phyloP scores from a whole-genome alignment of 2,113 vertebrate genomes.

The Motacilla alba region DNA sequence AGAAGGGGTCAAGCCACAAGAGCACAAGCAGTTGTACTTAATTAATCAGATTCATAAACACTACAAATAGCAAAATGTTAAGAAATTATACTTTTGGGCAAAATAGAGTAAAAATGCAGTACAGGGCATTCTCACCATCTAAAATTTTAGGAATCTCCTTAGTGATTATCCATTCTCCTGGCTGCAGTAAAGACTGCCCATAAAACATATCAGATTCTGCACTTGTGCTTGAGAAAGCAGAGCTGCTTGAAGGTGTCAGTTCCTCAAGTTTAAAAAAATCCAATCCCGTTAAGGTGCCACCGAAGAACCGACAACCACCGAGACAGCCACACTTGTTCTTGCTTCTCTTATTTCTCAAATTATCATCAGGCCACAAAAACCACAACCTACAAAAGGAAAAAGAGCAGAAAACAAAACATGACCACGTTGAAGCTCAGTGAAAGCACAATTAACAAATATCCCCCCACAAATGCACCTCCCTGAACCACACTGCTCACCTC shows the following conservation, averaged over 20 bases:
- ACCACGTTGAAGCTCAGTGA: background rate
- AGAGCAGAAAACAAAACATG: background rate
- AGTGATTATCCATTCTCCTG: constrained; percentile 91
- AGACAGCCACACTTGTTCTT: constrained; percentile 94
- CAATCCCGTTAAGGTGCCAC: constrained; percentile 84
- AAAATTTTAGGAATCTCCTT: constrained; percentile 86
- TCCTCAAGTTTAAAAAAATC: constrained; percentile 95
- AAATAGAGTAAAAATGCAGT: background rate
- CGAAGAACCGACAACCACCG: constrained; percentile 93
- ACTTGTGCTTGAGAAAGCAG: constrained; percentile 86
- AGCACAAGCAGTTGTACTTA: background rate
- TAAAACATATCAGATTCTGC: constrained; percentile 91
- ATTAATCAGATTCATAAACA: background rate
- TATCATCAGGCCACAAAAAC: constrained; percentile 96
- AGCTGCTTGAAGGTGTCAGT: constrained; percentile 90
- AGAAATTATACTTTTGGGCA: background rate
- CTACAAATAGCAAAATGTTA: background rate
- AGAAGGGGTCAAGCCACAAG: background rate
- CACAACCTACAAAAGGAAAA: constrained; percentile 79
- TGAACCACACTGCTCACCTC: constrained; percentile 71
- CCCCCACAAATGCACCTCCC: background rate
- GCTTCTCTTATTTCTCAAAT: constrained; percentile 83
- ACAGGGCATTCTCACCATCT: constrained; percentile 79
- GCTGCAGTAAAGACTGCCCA: constrained; percentile 92
- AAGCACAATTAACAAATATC: background rate